Evolutionary conservation across 2,113 vertebrate genomes (phyloP), one percentile per base, ranked within the genome.

Genomic region (Clinocottus analis): DNA sequence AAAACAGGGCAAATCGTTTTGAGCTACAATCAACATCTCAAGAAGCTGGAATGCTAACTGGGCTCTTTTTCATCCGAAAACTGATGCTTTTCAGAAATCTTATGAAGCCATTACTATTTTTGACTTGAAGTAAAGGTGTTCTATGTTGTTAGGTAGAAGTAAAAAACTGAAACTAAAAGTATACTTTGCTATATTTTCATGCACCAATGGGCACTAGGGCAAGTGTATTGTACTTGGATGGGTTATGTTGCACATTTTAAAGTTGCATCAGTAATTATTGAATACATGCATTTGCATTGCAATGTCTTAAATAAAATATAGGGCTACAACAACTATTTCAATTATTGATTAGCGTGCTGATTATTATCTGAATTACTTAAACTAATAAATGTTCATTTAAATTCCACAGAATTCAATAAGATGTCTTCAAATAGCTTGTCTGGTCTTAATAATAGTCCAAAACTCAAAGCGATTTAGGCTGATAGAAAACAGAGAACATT

Each of bases 11-110:
- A 56, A 56, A 56, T 16, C 8, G 51, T 31, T 66, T 79, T 5
- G 19, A 75, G 61, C 23, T 23, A 45, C 53, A 65, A 51, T 33
- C 9, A 53, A 37, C 1, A 45, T 55, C 43, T 60, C 3, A 27
- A 33, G 63, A 68, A 60, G 33, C 74, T 72, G 10, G 74, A 56
- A 87, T 62, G 17, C n/a, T 77, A 56, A 75, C 27, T 39, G 12
- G 43, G 17, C 4, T 14, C 9, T 41, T 75, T 39, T 77, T 71
- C n/a, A 69, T 56, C 11, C 23, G 25, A 66, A 2, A 7, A 33
- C 7, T 16, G 3, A n/a, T n/a, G 45, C 14, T 63, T 41, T 69
- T 17, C 33, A 37, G 35, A 68, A 25, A 49, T 27, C 6, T 37
- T 27, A 29, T 25, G 1, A 29, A 49, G 19, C 8, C 5, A 72